These are phyloP conservation scores for Channa striata DNA, from an alignment of 2,797 vertebrate genomes.

Conservation along the genomic window DNA sequence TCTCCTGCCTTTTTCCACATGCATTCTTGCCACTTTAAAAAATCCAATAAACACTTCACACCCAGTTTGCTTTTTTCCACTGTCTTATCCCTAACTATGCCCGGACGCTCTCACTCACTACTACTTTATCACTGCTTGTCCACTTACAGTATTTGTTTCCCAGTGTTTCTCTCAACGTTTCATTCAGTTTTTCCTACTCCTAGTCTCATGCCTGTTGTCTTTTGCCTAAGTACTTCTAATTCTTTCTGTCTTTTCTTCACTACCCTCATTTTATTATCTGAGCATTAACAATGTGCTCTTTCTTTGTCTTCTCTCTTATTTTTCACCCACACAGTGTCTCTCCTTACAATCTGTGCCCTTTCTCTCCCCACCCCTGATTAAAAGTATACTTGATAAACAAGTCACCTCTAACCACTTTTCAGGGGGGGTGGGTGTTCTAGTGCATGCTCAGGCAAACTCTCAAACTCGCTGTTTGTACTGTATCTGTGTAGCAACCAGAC, in stretches of 20 bases:
- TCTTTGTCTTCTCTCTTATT: constrained; percentile 14
- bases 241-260: constrained; percentile 33
- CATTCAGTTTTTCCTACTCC: background rate
- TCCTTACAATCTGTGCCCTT: constrained; percentile 12
- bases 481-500: constrained; percentile 12
- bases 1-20: background rate
- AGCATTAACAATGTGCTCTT: constrained; percentile 28
- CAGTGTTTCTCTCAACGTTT: constrained; percentile 25
- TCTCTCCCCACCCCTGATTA: constrained; percentile 33
- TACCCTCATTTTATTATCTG: constrained; percentile 51
- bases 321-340: constrained; percentile 11
- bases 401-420: constrained; percentile 19
- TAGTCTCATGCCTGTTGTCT: background rate
- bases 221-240: constrained; percentile 40
- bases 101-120: constrained; percentile 13
- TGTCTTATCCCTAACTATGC: constrained; percentile 10
- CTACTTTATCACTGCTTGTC: background rate
- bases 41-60: background rate
- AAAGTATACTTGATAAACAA: constrained; percentile 26
- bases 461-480: constrained; percentile 9
- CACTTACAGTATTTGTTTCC: background rate
- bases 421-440: constrained; percentile 2
- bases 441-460: constrained; percentile 22
- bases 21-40: background rate
- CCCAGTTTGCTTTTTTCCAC: constrained; percentile 4